Base-by-base conservation (phyloP, 35 echinoderm and acorn worm species). In the Eucidaris tribuloides region DNA sequence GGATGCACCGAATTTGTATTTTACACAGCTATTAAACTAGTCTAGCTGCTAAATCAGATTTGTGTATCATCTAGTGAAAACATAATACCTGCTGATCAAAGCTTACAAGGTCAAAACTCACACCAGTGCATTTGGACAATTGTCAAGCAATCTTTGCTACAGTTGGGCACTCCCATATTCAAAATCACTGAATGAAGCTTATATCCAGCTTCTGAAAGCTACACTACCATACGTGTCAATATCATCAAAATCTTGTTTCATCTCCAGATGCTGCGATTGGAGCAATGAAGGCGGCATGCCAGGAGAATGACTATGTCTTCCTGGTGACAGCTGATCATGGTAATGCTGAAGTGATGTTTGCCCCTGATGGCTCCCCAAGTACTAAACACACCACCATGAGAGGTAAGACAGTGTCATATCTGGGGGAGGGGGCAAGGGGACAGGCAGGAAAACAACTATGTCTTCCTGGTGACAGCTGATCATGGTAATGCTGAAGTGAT, bases 401-500 rank as follows among this genome's bases (percentile, higher is more conserved):
- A 80, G 94, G 94, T 97, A 87, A 65, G 59, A 45, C 41, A 1
- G 14, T 35, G 65, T 13, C 50, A 14, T 55, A 22, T 55, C 13
- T 14, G 13, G 13, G 13, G 13, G 50, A 14, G 22, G 50, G 13
- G 13, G 50, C 13, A 14, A 55, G 22, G 13, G n/a, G n/a, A n/a
- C n/a, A n/a, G n/a, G n/a, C n/a, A 80, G 40, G 84, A 93, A 29
- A 68, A 84, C 56, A 62, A 60, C 39, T 99, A 99, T 48, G 87
- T 87, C 35, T 62, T 93, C 15, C 71, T 99, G 1, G 65, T 99
- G 11, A 99, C 90, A 22, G 62, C 96, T 30, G 96, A 99, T 50
- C 96, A 99, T 35, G 96, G 96, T 1, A 99, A 99, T 50, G 86
- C 90, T 54, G 96, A 99, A 61, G 29, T 90, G 4, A 99, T 99